Conservation (phyloP, 1,140 invertebrate genomes). For the Drosophila pachea region DNA sequence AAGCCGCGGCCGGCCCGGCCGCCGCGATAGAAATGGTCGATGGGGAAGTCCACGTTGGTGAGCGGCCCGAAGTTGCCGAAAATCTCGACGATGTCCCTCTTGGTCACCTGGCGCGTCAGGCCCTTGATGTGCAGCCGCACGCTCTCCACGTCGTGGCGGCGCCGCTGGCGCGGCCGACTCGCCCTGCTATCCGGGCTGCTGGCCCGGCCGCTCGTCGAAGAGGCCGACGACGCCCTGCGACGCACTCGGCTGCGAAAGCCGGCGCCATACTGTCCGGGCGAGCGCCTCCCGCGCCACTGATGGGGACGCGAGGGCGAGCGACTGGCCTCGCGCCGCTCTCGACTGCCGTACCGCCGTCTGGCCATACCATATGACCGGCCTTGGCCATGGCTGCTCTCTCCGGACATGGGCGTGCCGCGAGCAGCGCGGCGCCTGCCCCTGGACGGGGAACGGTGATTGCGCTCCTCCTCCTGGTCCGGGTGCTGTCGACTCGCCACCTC, state of each 20-base stretch:
- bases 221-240: not conserved
- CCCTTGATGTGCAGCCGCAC: constrained; percentile 58
- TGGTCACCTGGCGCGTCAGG: constrained; percentile 46
- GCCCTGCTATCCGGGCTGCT: not conserved
- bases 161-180: not conserved
- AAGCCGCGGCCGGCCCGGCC: constrained; percentile 38
- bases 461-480: too few species aligned
- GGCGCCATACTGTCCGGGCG: too few species aligned
- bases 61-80: constrained; percentile 50
- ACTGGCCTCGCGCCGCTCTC: too few species aligned
- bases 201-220: not conserved
- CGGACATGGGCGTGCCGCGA: too few species aligned
- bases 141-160: not conserved
- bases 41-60: constrained; percentile 54
- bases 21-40: constrained; percentile 17
- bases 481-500: too few species aligned
- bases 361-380: too few species aligned
- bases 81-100: constrained; percentile 52
- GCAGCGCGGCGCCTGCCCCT: too few species aligned
- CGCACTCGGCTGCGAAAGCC: not conserved
- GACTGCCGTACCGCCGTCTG: too few species aligned
- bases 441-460: too few species aligned
- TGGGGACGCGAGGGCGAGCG: too few species aligned
- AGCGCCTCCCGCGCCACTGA: too few species aligned
- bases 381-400: too few species aligned